Percentiles rank a stretch among this genome's conserved stretches.
These are phyloP conservation scores for Mus pahari DNA, from an alignment of 2,113 vertebrate genomes.

Conservation along the genomic window DNA sequence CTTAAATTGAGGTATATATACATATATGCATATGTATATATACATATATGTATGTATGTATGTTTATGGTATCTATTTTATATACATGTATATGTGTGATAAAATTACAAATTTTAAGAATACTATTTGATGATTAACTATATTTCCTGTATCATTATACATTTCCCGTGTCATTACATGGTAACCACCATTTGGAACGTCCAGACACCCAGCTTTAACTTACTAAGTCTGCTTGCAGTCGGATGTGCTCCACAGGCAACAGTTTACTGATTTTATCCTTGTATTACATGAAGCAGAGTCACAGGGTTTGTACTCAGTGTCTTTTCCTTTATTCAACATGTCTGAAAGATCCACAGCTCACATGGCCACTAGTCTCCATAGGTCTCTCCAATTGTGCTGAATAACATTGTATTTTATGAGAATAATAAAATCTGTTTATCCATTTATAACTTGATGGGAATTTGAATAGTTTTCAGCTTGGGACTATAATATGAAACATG, in stretches of 20 bases:
- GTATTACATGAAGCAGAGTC: constrained; percentile 4
- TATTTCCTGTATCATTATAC: not conserved
- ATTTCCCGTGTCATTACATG: not conserved
- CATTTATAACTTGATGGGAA: not conserved
- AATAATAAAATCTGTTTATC: constrained; percentile 1
- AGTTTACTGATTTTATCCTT: constrained; percentile 21
- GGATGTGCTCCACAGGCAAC: not conserved
- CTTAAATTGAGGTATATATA: not conserved
- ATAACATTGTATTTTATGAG: not conserved
- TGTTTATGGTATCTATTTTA: not conserved
- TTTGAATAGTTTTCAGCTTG: not conserved
- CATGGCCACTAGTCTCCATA: not conserved
- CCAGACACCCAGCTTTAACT: not conserved
- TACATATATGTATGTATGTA: not conserved
- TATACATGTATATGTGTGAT: not conserved
- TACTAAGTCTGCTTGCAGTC: not conserved
- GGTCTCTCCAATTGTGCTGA: not conserved
- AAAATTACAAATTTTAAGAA: not conserved
- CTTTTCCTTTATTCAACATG: not conserved
- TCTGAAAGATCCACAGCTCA: constrained; percentile 7
- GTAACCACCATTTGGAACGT: not conserved
- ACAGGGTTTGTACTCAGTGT: not conserved
- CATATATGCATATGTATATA: not conserved
- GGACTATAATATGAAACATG: not conserved
- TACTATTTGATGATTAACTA: not conserved